phyloP scores from a whole-genome alignment of 2,888 invertebrate species.

The Tinea semifulvella region DNA sequence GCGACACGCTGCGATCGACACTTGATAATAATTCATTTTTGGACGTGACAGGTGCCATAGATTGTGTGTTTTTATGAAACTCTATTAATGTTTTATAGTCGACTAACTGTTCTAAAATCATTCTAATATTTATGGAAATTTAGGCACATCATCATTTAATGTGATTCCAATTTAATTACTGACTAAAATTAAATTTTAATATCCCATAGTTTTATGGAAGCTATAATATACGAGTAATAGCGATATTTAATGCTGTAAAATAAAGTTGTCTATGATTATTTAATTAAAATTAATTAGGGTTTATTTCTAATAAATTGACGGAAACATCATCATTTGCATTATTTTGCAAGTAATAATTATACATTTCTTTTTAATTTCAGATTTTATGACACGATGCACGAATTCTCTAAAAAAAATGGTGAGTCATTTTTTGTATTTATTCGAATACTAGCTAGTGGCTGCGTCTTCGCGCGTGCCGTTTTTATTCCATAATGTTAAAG shows the following conservation, averaged over 20 bases:
- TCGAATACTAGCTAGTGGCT: no score
- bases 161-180: constrained; percentile 11
- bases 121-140: constrained; percentile 13
- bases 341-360: neutral
- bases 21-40: constrained; percentile 60
- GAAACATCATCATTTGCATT: constrained; percentile 4
- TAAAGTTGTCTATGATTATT: no score
- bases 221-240: neutral
- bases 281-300: no score
- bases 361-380: constrained; percentile 35
- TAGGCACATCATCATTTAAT: constrained; percentile 9
- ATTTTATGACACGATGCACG: constrained; percentile 49
- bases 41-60: constrained; percentile 45
- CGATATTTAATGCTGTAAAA: no score
- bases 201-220: constrained; percentile 8
- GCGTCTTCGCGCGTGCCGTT: no score
- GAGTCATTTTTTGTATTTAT: constrained; percentile 32
- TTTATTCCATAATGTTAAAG: no score
- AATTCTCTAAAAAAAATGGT: constrained; percentile 41
- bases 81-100: constrained; percentile 55
- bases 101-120: constrained; percentile 38
- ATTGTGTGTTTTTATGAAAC: constrained; percentile 55
- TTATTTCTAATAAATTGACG: no score
- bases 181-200: constrained; percentile 5
- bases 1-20: constrained; percentile 64